phyloP scores from a whole-genome alignment of 92 coral and sea anemone species.

The Actinernus sp. region DNA sequence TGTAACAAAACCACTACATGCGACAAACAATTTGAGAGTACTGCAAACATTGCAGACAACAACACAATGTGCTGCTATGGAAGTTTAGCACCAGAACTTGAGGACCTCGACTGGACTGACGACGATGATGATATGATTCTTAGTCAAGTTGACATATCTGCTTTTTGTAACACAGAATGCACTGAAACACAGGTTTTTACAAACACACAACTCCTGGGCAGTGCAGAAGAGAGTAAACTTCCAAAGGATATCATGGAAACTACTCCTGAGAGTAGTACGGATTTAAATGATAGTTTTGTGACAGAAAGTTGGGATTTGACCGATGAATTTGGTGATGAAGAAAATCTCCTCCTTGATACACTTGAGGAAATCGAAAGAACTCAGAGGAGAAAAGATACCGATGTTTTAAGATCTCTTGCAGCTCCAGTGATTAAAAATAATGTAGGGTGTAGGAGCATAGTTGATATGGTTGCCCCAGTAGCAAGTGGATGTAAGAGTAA shows the following conservation, averaged over 20 bases:
- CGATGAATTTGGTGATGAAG: slow-evolving; percentile 63
- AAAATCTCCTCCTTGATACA: slow-evolving; percentile 58
- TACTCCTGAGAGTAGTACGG: too few relatives aligned
- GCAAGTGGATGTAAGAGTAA: too few relatives aligned
- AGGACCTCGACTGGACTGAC: slow-evolving; percentile 44
- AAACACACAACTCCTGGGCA: slow-evolving; percentile 42
- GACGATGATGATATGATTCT: slow-evolving; percentile 58
- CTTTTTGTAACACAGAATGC: slow-evolving; percentile 24
- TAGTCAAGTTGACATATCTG: slow-evolving; percentile 72
- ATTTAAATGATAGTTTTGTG: slow-evolving; percentile 30
- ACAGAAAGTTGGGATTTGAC: slow-evolving; percentile 83
- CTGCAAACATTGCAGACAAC: too few relatives aligned
- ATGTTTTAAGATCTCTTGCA: neutral
- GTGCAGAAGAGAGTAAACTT: neutral
- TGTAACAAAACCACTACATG: too few relatives aligned
- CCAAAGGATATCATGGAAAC: neutral
- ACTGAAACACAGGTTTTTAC: slow-evolving; percentile 59
- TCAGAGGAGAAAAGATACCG: slow-evolving; percentile 7
- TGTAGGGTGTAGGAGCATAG: too few relatives aligned
- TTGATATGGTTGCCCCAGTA: too few relatives aligned
- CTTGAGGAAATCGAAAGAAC: slow-evolving; percentile 69
- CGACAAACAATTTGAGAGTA: too few relatives aligned
- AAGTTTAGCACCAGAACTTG: slow-evolving; percentile 24
- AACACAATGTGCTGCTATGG: too few relatives aligned
- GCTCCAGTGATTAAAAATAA: too few relatives aligned